These are phyloP conservation scores for Saturnia pavonia DNA, from an alignment of 2,888 invertebrate genomes.

Conservation along the genomic window DNA sequence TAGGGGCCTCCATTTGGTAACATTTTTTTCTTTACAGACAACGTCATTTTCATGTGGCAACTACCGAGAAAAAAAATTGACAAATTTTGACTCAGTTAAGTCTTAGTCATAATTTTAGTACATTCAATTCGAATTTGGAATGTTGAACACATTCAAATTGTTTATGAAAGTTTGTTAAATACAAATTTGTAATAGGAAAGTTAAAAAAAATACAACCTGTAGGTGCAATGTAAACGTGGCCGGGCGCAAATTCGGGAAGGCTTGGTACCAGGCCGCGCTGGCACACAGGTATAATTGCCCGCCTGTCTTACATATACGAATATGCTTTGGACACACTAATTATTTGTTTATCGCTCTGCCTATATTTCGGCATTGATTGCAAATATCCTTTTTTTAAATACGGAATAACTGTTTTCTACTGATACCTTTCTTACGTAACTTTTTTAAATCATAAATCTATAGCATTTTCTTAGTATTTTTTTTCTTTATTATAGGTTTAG, in stretches of 20 bases:
- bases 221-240: slow-evolving; percentile 34
- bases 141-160: too few relatives aligned
- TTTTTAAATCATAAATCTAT: too few relatives aligned
- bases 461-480: too few relatives aligned
- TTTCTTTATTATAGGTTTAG: too few relatives aligned
- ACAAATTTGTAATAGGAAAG: background rate
- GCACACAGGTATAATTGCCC: slow-evolving; percentile 68
- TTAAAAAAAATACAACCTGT: slow-evolving; percentile 49
- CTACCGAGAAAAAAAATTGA: too few relatives aligned
- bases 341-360: background rate
- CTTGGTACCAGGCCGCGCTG: slow-evolving; percentile 71
- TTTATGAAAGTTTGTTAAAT: background rate
- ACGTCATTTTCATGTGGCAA: too few relatives aligned
- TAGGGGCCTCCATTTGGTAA: too few relatives aligned
- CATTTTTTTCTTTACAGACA: too few relatives aligned
- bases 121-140: too few relatives aligned
- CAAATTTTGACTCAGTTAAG: too few relatives aligned
- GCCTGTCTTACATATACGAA: slow-evolving; percentile 63
- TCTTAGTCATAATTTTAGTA: too few relatives aligned
- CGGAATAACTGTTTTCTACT: background rate
- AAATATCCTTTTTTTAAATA: background rate
- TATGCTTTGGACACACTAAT: slow-evolving; percentile 8
- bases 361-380: background rate
- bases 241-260: slow-evolving; percentile 71
- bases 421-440: too few relatives aligned